Conservation (phyloP, 2,888 invertebrate species). For the Chrysina gloriosa region DNA sequence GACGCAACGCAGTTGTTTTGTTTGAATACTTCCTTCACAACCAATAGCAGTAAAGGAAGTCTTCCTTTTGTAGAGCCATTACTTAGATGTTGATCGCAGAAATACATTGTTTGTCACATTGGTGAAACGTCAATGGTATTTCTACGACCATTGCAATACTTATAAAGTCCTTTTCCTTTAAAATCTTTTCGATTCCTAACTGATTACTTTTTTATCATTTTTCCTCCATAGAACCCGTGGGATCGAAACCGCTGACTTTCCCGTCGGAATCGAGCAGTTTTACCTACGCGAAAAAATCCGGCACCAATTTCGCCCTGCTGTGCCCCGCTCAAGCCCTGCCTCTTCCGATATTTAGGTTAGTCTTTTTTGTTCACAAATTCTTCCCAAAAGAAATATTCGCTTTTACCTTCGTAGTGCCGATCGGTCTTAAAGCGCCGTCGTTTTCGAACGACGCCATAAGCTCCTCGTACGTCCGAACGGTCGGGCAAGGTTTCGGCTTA, state of each 20-base stretch:
- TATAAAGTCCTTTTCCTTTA: no score
- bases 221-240: conserved; percentile 68
- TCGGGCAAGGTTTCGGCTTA: conserved; percentile 71
- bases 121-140: no score
- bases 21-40: no score
- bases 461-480: conserved; percentile 71
- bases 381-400: no score
- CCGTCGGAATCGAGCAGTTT: conserved; percentile 65
- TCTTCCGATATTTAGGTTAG: conserved; percentile 56
- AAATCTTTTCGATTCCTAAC: conserved; percentile 56
- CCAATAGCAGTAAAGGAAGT: no score
- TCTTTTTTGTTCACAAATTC: no score
- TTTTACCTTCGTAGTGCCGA: conserved; percentile 68
- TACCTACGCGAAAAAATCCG: conserved; percentile 73
- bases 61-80: no score
- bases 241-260: conserved; percentile 67
- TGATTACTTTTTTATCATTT: neutral
- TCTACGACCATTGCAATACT: no score
- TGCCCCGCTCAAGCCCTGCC: conserved; percentile 85
- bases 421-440: conserved; percentile 73
- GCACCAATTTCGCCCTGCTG: conserved; percentile 75
- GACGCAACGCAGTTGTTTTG: no score
- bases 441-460: conserved; percentile 73
- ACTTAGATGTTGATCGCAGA: no score
- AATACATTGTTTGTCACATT: no score